phyloP scores from a whole-genome alignment of 2,888 invertebrate genomes.

The Endomychus coccineus region DNA sequence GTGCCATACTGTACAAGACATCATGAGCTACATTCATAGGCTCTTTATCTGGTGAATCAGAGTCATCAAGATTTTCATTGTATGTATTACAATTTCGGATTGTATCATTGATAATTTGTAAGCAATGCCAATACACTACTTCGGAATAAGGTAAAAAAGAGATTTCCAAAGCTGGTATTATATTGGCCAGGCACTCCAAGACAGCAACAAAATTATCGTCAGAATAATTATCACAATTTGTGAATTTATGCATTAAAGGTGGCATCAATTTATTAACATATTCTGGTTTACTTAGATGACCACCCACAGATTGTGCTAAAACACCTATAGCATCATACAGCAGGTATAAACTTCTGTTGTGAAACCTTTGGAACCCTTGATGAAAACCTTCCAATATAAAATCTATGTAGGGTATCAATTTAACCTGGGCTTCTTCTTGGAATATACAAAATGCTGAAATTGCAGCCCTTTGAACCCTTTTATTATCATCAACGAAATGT shows the following conservation, averaged over 20 bases:
- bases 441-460: slow-evolving; percentile 72
- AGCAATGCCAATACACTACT: slow-evolving; percentile 61
- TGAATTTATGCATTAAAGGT: slow-evolving; percentile 67
- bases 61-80: slow-evolving; percentile 56
- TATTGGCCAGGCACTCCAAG: slow-evolving; percentile 65
- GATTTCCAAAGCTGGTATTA: slow-evolving; percentile 65
- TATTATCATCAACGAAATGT: slow-evolving; percentile 64
- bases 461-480: slow-evolving; percentile 70
- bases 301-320: slow-evolving; percentile 65
- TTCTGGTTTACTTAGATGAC: slow-evolving; percentile 59
- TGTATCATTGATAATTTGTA: slow-evolving; percentile 61
- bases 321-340: slow-evolving; percentile 73
- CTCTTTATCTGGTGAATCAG: slow-evolving; percentile 60
- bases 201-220: slow-evolving; percentile 63
- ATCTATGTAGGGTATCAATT: slow-evolving; percentile 63
- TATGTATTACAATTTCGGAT: slow-evolving; percentile 56
- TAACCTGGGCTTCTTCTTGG: slow-evolving; percentile 68
- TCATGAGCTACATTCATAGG: slow-evolving; percentile 72
- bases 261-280: slow-evolving; percentile 65
- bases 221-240: slow-evolving; percentile 60
- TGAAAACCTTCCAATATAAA: slow-evolving; percentile 64
- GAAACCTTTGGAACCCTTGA: slow-evolving; percentile 59
- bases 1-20: slow-evolving; percentile 62
- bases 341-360: slow-evolving; percentile 66
- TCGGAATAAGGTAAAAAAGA: slow-evolving; percentile 68